Evolutionary conservation across 2,113 vertebrate genomes (phyloP).

Genomic region (Lasiurus cinereus): DNA sequence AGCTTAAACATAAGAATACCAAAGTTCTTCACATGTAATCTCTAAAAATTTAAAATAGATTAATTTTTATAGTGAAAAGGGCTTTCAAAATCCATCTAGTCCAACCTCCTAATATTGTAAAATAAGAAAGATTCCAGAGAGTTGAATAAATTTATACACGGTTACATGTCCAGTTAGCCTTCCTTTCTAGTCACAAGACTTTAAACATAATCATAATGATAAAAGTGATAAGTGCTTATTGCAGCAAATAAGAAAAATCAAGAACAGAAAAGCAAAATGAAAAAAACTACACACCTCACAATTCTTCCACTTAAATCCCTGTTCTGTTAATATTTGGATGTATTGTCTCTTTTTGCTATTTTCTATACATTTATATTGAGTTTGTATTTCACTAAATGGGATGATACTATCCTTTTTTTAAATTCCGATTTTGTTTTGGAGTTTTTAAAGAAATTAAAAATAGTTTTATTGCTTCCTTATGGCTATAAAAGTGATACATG

Average conservation of each 20-base stretch:
- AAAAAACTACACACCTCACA: background rate
- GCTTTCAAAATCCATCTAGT: conserved; percentile 3
- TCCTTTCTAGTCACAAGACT: conserved; percentile 27
- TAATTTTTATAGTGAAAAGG: conserved; percentile 22
- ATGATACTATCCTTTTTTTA: background rate
- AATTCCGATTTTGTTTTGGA: background rate
- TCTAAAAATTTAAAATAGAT: conserved; percentile 18
- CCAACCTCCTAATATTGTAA: background rate
- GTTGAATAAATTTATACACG: background rate
- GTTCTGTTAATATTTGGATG: background rate
- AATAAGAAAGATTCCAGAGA: background rate
- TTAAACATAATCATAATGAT: background rate
- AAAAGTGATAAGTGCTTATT: background rate
- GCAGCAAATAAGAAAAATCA: background rate
- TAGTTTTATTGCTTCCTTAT: background rate
- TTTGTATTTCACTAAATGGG: conserved; percentile 4
- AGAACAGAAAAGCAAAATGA: background rate
- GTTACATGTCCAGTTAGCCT: background rate
- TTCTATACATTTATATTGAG: conserved; percentile 8
- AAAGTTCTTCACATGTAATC: background rate
- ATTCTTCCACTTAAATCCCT: background rate
- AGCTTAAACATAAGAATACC: conserved; percentile 13
- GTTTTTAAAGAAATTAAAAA: conserved; percentile 48
- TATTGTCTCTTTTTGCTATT: background rate
- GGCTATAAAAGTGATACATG: conserved; percentile 4